Evolutionary conservation across 2,113 vertebrate species (phyloP).

Genomic region (Narcine bancroftii): DNA sequence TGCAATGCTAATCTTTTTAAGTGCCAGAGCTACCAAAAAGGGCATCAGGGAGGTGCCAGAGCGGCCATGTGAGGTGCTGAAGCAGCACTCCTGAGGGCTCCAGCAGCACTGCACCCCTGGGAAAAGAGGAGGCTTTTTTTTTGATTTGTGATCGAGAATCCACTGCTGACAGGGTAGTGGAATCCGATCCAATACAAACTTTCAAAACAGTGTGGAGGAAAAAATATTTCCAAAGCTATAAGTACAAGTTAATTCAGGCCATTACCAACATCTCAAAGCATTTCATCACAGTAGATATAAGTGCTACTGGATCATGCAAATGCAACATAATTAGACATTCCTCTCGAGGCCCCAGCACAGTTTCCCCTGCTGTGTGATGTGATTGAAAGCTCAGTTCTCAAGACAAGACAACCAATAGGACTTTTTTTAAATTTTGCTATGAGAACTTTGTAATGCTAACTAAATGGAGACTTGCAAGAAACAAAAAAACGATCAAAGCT

Average conservation of each 20-base stretch:
- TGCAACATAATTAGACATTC: background rate
- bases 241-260: too few species aligned
- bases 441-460: background rate
- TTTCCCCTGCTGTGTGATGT: background rate
- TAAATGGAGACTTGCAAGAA: background rate
- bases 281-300: too few species aligned
- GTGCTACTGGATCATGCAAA: background rate
- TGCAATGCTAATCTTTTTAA: too few species aligned
- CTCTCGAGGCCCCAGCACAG: background rate
- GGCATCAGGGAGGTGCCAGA: too few species aligned
- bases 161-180: background rate
- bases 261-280: too few species aligned
- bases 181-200: background rate
- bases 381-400: background rate
- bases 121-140: background rate
- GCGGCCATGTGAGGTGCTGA: too few species aligned
- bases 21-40: too few species aligned
- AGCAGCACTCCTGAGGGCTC: too few species aligned
- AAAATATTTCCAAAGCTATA: background rate
- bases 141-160: background rate
- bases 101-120: too few species aligned
- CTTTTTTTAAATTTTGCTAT: background rate
- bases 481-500: background rate
- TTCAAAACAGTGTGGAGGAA: background rate
- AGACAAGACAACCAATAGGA: background rate